Evolutionary conservation across 2,888 invertebrate species (phyloP).

Genomic region (Calliscelio sp.): DNA sequence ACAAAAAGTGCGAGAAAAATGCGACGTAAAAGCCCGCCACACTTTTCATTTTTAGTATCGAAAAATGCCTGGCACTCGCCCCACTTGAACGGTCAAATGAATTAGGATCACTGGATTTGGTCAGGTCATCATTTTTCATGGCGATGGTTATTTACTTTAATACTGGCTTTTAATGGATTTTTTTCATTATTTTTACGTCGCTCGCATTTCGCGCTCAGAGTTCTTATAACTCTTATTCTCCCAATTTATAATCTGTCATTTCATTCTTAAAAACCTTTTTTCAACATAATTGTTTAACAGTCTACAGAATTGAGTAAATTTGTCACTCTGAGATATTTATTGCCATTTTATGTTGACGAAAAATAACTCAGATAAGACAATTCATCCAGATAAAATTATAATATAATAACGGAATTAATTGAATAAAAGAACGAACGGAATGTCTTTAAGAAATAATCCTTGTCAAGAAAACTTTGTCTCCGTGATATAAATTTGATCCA

Average conservation of each 20-base stretch:
- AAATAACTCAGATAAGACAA: no score
- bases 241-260: neutral
- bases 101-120: slow-evolving; percentile 62
- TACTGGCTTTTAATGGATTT: slow-evolving; percentile 45
- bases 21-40: slow-evolving; percentile 59
- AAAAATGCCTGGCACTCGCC: slow-evolving; percentile 41
- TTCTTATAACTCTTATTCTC: neutral
- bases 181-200: slow-evolving; percentile 2
- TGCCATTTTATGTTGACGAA: no score
- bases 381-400: neutral
- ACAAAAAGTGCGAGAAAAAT: slow-evolving; percentile 62
- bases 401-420: neutral
- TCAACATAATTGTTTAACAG: no score
- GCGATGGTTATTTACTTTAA: slow-evolving; percentile 43
- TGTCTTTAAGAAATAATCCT: neutral
- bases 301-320: no score
- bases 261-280: no score
- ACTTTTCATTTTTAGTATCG: slow-evolving; percentile 69
- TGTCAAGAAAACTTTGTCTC: slow-evolving; percentile 15
- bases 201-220: neutral
- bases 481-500: slow-evolving; percentile 24
- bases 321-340: no score
- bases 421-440: no score
- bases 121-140: slow-evolving; percentile 35
- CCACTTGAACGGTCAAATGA: slow-evolving; percentile 63